These are phyloP conservation scores for Mixornis gularis DNA, from an alignment of 2,113 vertebrate genomes.

Conservation along the genomic window DNA sequence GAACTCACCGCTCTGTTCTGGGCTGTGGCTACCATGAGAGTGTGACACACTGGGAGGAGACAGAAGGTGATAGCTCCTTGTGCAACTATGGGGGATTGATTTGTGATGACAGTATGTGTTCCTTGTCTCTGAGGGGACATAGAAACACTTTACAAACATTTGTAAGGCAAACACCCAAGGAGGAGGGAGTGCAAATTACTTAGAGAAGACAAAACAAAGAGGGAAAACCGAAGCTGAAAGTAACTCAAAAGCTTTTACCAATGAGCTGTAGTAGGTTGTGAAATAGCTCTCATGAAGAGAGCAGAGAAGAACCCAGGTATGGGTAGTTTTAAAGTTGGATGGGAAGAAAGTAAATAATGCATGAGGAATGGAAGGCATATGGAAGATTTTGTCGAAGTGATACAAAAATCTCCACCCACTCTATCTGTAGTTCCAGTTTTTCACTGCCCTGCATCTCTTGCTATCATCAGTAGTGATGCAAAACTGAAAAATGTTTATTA, in stretches of 20 bases:
- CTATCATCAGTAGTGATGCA: not conserved
- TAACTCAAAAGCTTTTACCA: not conserved
- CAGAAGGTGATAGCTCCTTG: not conserved
- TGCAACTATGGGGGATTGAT: not conserved
- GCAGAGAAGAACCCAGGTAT: not conserved
- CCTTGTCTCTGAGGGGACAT: not conserved
- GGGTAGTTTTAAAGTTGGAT: not conserved
- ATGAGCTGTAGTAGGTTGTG: not conserved
- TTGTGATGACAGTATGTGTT: not conserved
- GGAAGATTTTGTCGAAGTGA: not conserved
- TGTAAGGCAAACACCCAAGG: not conserved
- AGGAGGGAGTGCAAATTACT: not conserved
- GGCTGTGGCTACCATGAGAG: not conserved
- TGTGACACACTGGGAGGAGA: not conserved
- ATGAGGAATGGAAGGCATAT: not conserved
- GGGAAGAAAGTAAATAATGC: not conserved
- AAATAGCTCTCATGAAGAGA: not conserved
- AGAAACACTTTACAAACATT: slow-evolving; percentile 5
- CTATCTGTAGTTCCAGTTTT: not conserved
- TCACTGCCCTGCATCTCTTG: not conserved
- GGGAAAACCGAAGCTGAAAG: not conserved
- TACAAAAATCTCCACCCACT: not conserved
- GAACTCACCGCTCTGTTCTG: not conserved
- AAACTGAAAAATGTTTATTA: not conserved
- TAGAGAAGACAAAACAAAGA: not conserved